Evolutionary conservation across 2,113 vertebrate species (phyloP).

Genomic region (Scomber colias): DNA sequence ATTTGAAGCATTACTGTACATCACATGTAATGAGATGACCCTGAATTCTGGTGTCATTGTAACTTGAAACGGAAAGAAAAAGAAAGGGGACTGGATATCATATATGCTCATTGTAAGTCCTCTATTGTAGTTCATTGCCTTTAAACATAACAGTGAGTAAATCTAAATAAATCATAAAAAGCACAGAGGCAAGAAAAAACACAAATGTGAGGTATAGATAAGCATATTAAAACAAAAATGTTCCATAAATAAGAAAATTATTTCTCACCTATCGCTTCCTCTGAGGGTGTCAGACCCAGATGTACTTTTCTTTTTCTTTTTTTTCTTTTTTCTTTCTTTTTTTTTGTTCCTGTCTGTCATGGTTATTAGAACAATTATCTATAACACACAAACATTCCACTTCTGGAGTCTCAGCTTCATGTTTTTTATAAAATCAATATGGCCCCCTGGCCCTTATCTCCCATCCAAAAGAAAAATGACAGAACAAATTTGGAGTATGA

Average conservation of each 20-base stretch:
- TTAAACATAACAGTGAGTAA: not conserved
- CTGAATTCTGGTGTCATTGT: too few species aligned
- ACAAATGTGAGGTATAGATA: not conserved
- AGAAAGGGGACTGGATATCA: not conserved
- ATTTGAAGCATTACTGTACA: too few species aligned
- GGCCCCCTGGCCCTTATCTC: conserved; percentile 67
- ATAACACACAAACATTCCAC: conserved; percentile 80
- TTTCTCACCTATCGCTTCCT: not conserved
- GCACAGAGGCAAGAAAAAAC: not conserved
- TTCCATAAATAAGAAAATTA: not conserved
- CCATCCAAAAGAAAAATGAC: conserved; percentile 77
- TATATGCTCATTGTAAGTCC: not conserved
- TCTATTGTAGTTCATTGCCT: not conserved
- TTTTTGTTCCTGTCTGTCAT: conserved; percentile 63
- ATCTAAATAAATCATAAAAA: not conserved
- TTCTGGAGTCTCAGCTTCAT: conserved; percentile 72
- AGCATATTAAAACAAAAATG: conserved; percentile 10
- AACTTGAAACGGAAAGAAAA: too few species aligned
- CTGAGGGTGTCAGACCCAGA: conserved; percentile 48
- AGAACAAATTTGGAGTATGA: conserved; percentile 79
- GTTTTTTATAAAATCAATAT: conserved; percentile 84
- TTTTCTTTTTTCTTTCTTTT: not conserved
- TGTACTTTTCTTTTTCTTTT: conserved; percentile 35
- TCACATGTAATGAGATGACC: too few species aligned
- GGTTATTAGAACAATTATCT: conserved; percentile 86